Conservation (phyloP, 2,797 vertebrate genomes). For the Chaetodon trifasciatus region DNA sequence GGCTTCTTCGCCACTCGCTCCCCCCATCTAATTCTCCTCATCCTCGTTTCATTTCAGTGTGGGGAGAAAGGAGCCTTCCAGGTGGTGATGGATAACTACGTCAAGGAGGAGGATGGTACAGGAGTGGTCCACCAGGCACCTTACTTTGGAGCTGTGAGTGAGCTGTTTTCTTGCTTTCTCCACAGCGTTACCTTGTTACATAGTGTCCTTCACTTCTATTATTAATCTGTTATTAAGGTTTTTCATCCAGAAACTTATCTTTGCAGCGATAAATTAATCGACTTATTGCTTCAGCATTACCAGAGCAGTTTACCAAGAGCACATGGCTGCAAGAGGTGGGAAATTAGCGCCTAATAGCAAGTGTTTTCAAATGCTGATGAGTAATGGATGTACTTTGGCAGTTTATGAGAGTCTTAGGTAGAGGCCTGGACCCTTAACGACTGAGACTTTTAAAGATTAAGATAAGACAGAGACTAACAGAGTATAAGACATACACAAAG, state of each 20-base stretch:
- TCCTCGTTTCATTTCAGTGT: constrained; percentile 80
- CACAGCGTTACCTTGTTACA: background rate
- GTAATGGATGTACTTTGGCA: background rate
- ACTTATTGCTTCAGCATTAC: background rate
- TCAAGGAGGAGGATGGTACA: constrained; percentile 96
- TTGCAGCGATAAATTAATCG: background rate
- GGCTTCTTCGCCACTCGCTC: constrained; percentile 14
- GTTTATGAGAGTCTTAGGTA: background rate
- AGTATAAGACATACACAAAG: background rate
- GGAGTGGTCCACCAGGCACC: constrained; percentile 99
- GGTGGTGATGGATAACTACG: constrained; percentile 92
- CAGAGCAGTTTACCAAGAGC: background rate
- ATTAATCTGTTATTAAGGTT: background rate
- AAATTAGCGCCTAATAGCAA: background rate
- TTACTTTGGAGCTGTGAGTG: constrained; percentile 98
- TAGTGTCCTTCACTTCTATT: background rate
- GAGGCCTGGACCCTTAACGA: background rate
- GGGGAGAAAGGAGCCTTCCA: constrained; percentile 92
- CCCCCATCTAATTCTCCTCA: constrained; percentile 11
- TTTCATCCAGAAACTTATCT: background rate
- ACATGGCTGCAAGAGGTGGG: background rate
- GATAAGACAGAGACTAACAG: background rate
- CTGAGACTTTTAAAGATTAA: background rate
- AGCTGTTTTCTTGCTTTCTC: background rate
- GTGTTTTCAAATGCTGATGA: background rate